phyloP scores from a whole-genome alignment of 2,888 invertebrate species.

The Tachina fera region DNA sequence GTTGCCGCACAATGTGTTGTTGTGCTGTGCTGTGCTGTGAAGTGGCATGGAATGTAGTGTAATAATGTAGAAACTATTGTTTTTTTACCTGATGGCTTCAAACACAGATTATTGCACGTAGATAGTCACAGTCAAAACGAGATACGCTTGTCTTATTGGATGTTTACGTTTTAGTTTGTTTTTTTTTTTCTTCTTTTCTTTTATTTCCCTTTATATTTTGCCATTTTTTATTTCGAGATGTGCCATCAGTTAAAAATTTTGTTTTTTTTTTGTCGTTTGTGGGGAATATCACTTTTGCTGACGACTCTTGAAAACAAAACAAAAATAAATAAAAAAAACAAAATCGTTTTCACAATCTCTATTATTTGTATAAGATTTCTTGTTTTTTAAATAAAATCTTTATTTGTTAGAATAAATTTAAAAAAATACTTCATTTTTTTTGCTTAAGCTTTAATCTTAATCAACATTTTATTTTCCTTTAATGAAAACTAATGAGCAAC shows the following conservation, averaged over 20 bases:
- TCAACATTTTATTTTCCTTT: background rate
- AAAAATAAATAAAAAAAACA: background rate
- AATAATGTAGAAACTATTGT: conserved; percentile 65
- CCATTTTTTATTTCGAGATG: conserved; percentile 32
- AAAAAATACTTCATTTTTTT: conserved; percentile 14
- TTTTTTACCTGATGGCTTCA: conserved; percentile 62
- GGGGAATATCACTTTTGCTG: conserved; percentile 56
- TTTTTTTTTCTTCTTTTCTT: background rate
- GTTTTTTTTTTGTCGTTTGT: background rate
- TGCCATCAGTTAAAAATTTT: conserved; percentile 49
- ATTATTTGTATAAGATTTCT: background rate
- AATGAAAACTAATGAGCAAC: conserved; percentile 8
- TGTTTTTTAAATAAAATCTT: conserved; percentile 10
- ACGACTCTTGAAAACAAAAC: conserved; percentile 43
- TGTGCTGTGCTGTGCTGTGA: conserved; percentile 19
- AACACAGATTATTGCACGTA: conserved; percentile 64
- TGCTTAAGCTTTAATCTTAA: conserved; percentile 6
- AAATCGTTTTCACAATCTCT: conserved; percentile 14
- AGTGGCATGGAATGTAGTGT: conserved; percentile 49
- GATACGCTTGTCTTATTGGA: conserved; percentile 66
- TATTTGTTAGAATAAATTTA: conserved; percentile 13
- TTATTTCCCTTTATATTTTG: conserved; percentile 7
- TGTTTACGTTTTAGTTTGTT: conserved; percentile 48
- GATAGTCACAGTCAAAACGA: conserved; percentile 64
- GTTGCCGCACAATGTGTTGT: conserved; percentile 2